A percentile compares a stretch with the other conserved stretches of the same genome.
Evolutionary conservation across 1,140 invertebrate genomes (phyloP).

Genomic region (Nilaparvata lugens): DNA sequence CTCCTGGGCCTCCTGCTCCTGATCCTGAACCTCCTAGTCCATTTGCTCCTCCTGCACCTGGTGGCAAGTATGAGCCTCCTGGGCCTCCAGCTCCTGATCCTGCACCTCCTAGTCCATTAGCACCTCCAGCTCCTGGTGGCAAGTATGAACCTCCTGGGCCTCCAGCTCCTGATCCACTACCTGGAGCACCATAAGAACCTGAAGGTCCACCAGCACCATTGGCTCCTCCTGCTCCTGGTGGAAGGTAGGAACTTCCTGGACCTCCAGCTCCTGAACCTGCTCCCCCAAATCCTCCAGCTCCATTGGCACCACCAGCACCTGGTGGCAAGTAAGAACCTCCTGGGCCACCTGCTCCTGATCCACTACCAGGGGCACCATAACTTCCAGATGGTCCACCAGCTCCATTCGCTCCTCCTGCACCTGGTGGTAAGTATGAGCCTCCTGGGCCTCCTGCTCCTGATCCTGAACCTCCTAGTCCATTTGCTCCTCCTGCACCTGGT

Average conservation of each 20-base stretch:
- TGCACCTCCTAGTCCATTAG: neutral
- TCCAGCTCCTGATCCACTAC: neutral
- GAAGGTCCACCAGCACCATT: neutral
- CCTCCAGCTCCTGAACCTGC: neutral
- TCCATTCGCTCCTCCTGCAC: neutral
- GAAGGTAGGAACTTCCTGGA: neutral
- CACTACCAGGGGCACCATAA: neutral
- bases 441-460: neutral
- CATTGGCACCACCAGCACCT: neutral
- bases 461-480: neutral
- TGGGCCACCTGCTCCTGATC: neutral
- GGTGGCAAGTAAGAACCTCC: neutral
- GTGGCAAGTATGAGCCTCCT: neutral
- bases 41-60: neutral
- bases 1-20: neutral
- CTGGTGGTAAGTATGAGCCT: neutral
- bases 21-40: neutral
- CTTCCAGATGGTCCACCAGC: neutral
- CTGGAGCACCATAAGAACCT: neutral
- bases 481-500: neutral
- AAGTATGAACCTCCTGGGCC: neutral
- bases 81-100: conserved; percentile 1
- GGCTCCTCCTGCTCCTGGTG: neutral
- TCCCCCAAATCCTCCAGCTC: neutral
- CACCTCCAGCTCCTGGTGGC: conserved; percentile 1